phyloP scores from a whole-genome alignment of 2,888 invertebrate species.

The Raillietiella orientalis region DNA sequence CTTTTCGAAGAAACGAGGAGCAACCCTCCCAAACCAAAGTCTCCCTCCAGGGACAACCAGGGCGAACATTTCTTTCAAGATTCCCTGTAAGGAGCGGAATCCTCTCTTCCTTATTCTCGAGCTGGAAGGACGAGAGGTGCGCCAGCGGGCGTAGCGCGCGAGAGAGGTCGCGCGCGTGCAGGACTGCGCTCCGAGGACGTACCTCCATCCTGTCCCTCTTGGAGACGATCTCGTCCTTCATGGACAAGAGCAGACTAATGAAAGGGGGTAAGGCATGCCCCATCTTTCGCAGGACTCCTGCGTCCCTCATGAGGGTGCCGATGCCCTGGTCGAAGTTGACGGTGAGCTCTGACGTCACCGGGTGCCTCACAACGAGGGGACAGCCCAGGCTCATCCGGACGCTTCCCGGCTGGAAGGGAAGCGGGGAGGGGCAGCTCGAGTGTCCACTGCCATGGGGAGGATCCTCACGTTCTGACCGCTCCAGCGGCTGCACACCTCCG shows the following conservation, averaged over 20 bases:
- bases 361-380: conserved; percentile 11
- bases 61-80: too few species aligned
- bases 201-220: conserved; percentile 7
- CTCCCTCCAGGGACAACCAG: too few species aligned
- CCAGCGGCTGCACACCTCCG: too few species aligned
- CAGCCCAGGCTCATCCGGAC: conserved; percentile 6
- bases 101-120: too few species aligned
- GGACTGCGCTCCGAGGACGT: conserved; percentile 5
- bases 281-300: conserved; percentile 52
- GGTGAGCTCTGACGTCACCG: conserved; percentile 10
- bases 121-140: too few species aligned
- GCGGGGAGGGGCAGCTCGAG: conserved; percentile 13
- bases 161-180: too few species aligned
- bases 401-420: conserved; percentile 6
- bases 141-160: too few species aligned
- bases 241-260: conserved; percentile 25
- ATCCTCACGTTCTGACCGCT: too few species aligned
- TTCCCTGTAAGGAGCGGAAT: too few species aligned
- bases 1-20: too few species aligned
- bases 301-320: conserved; percentile 42
- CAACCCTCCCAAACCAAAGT: too few species aligned
- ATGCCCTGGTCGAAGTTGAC: conserved; percentile 32
- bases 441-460: too few species aligned
- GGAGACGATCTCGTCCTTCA: conserved; percentile 11
- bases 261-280: conserved; percentile 45